These are phyloP conservation scores for Cyanoramphus novaezelandiae DNA, from an alignment of 2,113 vertebrate species.

Conservation along the genomic window DNA sequence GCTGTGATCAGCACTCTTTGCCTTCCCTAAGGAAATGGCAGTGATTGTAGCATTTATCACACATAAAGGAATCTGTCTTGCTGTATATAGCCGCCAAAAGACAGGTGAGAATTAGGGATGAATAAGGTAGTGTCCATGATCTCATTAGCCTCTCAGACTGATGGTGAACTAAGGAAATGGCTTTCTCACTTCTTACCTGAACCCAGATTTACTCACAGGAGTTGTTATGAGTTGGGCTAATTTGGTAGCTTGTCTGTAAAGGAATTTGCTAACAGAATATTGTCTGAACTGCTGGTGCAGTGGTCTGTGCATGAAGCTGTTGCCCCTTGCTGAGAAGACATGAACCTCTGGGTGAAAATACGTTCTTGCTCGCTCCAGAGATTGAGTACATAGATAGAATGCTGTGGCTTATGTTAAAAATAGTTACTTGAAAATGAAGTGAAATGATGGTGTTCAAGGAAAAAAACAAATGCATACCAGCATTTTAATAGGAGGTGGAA, in stretches of 20 bases:
- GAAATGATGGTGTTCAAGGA: background rate
- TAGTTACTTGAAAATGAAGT: background rate
- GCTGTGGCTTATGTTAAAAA: background rate
- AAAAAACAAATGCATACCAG: background rate
- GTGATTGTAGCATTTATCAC: constrained; percentile 59
- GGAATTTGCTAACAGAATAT: background rate
- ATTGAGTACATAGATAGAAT: background rate
- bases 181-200: background rate
- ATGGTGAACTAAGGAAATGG: background rate
- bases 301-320: background rate
- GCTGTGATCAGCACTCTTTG: constrained; percentile 56
- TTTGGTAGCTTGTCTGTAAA: background rate
- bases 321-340: background rate
- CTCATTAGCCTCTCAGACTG: background rate
- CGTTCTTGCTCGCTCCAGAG: background rate
- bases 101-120: background rate
- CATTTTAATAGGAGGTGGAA: background rate
- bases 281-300: background rate
- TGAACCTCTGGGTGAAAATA: background rate
- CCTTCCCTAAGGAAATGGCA: constrained; percentile 46
- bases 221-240: background rate
- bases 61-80: constrained; percentile 25
- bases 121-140: background rate
- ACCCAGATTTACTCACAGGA: background rate
- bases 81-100: background rate